Evolutionary conservation across 2,113 vertebrate species (phyloP).

Genomic region (Craseonycteris thonglongyai): DNA sequence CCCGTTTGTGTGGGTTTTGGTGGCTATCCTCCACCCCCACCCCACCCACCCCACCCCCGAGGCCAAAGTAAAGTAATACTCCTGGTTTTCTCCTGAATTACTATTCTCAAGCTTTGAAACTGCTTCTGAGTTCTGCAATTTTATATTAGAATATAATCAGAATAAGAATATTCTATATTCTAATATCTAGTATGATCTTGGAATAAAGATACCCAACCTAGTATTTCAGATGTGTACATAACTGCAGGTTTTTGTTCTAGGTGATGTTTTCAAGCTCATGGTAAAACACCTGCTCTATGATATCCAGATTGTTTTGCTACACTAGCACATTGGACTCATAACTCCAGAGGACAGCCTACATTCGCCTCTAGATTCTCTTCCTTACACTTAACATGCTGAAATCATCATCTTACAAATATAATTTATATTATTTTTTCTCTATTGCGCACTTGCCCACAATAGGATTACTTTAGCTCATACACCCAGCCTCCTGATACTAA

Average conservation of each 20-base stretch:
- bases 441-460: neutral
- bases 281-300: neutral
- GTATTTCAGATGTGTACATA: neutral
- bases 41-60: neutral
- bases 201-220: neutral
- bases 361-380: slow-evolving; percentile 10
- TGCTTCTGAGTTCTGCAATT: neutral
- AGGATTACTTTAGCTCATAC: slow-evolving; percentile 1
- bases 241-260: slow-evolving; percentile 17
- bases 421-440: slow-evolving; percentile 21
- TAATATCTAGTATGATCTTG: neutral
- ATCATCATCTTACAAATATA: neutral
- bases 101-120: neutral
- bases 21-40: neutral
- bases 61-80: neutral
- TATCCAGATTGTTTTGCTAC: neutral
- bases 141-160: neutral
- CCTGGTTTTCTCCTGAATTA: neutral
- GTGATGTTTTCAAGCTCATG: slow-evolving; percentile 13
- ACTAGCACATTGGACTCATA: neutral
- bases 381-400: neutral
- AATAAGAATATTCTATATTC: neutral
- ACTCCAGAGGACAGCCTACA: neutral
- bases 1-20: neutral
- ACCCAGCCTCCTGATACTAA: neutral